Percentiles rank a stretch among this genome's conserved stretches.
phyloP scores from a whole-genome alignment of 2,797 vertebrate genomes.

The Pygocentrus nattereri region DNA sequence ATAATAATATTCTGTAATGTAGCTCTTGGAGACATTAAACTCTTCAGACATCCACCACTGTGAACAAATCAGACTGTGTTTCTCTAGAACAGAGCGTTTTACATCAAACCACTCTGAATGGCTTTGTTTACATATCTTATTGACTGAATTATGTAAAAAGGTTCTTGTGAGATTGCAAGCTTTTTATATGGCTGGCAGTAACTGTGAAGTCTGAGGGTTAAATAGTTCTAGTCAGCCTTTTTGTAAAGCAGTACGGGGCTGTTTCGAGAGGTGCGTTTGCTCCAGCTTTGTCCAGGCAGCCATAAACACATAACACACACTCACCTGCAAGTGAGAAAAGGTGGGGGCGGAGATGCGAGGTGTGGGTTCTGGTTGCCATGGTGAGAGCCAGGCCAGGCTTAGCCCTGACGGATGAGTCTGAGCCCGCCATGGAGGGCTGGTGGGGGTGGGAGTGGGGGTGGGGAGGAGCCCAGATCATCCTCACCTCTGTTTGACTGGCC shows the following conservation, averaged over 20 bases:
- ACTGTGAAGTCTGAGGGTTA: neutral
- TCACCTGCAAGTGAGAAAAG: constrained; percentile 57
- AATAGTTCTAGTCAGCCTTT: neutral
- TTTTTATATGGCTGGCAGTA: too few relatives aligned
- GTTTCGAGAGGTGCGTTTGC: neutral
- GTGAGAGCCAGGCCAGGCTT: constrained; percentile 81
- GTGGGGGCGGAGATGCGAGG: constrained; percentile 60
- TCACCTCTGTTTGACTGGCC: constrained; percentile 47
- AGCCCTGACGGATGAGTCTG: constrained; percentile 75
- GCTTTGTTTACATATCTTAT: too few relatives aligned
- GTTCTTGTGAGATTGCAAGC: too few relatives aligned
- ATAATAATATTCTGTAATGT: too few relatives aligned
- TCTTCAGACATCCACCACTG: too few relatives aligned
- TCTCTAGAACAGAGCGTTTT: too few relatives aligned
- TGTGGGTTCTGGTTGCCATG: constrained; percentile 72
- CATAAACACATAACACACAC: constrained; percentile 16
- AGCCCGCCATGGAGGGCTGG: constrained; percentile 58
- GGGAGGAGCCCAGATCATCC: constrained; percentile 73
- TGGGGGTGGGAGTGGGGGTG: constrained; percentile 37
- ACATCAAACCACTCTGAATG: too few relatives aligned
- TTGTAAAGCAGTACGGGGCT: neutral
- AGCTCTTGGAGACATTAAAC: too few relatives aligned
- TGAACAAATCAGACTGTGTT: too few relatives aligned
- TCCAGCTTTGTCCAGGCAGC: neutral
- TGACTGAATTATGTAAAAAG: too few relatives aligned